A percentile compares a stretch with the other conserved stretches of the same genome.
phyloP scores from a whole-genome alignment of 2,888 invertebrate genomes.

The Tipula unca region DNA sequence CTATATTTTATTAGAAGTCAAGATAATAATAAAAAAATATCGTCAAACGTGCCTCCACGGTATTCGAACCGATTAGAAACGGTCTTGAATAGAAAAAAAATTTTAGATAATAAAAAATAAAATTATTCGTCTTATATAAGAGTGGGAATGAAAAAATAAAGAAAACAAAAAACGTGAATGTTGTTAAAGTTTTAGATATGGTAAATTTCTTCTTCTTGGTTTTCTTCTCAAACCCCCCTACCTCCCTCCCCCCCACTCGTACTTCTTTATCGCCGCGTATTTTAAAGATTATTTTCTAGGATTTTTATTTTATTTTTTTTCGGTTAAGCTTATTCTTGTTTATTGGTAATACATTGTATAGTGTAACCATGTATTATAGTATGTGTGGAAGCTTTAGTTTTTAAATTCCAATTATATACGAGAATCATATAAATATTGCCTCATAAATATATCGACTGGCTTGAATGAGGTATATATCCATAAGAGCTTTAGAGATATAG shows the following conservation, averaged over 20 bases:
- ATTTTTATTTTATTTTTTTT: not conserved
- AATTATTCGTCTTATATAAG: not conserved
- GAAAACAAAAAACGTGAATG: slow-evolving; percentile 18
- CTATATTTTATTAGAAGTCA: slow-evolving; percentile 4
- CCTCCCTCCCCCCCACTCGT: no score
- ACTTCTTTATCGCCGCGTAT: not conserved
- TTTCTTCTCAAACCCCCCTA: not conserved
- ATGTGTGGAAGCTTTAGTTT: not conserved
- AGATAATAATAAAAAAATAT: slow-evolving; percentile 1
- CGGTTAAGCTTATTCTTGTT: not conserved
- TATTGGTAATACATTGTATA: not conserved
- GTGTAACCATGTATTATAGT: no score
- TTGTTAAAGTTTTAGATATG: slow-evolving; percentile 19
- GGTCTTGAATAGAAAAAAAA: slow-evolving; percentile 18
- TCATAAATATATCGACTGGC: not conserved
- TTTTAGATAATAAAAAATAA: not conserved
- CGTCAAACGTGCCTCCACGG: slow-evolving; percentile 20
- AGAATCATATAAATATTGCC: not conserved
- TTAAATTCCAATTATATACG: not conserved
- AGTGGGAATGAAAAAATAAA: slow-evolving; percentile 1
- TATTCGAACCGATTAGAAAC: slow-evolving; percentile 18
- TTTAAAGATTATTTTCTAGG: not conserved
- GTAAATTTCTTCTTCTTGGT: slow-evolving; percentile 14
- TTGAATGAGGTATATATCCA: not conserved
- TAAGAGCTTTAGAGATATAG: no score